Base-by-base conservation (phyloP, 2,113 vertebrate species). In the Protomyctophum bolini region DNA sequence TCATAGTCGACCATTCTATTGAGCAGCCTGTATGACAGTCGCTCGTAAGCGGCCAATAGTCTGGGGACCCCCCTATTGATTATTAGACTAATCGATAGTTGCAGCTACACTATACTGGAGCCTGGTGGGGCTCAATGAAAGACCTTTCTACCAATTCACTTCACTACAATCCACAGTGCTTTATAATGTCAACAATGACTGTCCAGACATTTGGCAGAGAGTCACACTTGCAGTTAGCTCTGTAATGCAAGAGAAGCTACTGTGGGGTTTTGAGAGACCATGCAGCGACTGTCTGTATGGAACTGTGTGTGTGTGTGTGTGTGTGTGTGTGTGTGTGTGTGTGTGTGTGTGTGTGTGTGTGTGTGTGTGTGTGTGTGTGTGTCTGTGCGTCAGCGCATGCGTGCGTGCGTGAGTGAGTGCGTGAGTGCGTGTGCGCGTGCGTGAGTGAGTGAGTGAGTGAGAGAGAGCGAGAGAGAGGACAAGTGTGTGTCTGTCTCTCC, bases 141-240 rank as follows among this genome's bases (percentile, higher is more conserved):
- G 9, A 63, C 57, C 71, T 68, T 77, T 70, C 77, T 70, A 87
- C 86, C 84, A 77, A 86, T 88, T 89, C 80, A 86, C 64, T 61
- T 14, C 48, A 21, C 33, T 29, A 83, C 84, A 86, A 83, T 73
- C 46, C 73, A 61, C 65, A 70, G 76, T 65, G n/a, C 61, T 69
- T 82, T 86, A 76, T 83, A 69, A 81, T 54, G 10, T 50, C 48
- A 60, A 89, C 87, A 90, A 88, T 88, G 63, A 80, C 81, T 62
- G 67, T 68, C 72, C 83, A 61, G 79, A 86, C 79, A 75, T 76
- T 33, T 77, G 86, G 77, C 83, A 73, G 86, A 72, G 84, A 81
- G 58, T 73, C 76, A 81, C 81, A 72, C 82, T 89, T 76, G 86
- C 64, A 75, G 71, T 66, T 70, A n/a, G n/a, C 68, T 47, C 70